Base-by-base conservation (phyloP, 2,888 invertebrate genomes). In the Clepsis dumicolana region DNA sequence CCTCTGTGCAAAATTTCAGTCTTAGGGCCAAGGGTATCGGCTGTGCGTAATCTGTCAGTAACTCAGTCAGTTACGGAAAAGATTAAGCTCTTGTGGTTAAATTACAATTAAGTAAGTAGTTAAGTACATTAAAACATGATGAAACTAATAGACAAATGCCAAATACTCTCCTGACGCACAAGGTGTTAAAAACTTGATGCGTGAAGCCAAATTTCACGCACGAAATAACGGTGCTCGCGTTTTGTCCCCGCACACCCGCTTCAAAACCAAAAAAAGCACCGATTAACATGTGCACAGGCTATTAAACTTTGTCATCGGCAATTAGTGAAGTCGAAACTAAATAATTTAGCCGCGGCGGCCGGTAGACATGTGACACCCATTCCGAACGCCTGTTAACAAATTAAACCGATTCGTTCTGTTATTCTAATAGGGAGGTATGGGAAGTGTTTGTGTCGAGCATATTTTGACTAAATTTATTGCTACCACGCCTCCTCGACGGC, bases 381-480 rank as follows among this genome's bases (percentile, higher is more conserved):
- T 91, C 85, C 83, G 80, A 80, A 87, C 88, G 91, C 86, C 86
- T 90, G 92, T 93, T 93, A 93, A 93, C 93, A 93, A 93, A 93
- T 93, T 91, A 91, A 87, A 85, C 82, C 90, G 87, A 92, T 93
- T 91, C 89, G 91, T 91, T 89, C 92, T 93, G 92, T 93, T 93
- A 91, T 92, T 92, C 90, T 93, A 93, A 92, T 90, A 87, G 90
- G 86, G 89, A 82, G 77, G 79, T 86, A 89, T 90, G 90, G 91
- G 92, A 92, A 91, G 90, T 92, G 91, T 90, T 91, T 88, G 85
- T 84, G 88, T 89, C 86, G 81, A 88, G 89, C 85, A 89, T 94
- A 93, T 93, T 94, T 93, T 93, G 94, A 93, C 92, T 85, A 91
- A 91, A 94, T 94, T 94, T 94, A 94, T 94, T 89, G 83, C 87